phyloP scores from a whole-genome alignment of 2,888 invertebrate species.

The Tricholauxania praeusta region DNA sequence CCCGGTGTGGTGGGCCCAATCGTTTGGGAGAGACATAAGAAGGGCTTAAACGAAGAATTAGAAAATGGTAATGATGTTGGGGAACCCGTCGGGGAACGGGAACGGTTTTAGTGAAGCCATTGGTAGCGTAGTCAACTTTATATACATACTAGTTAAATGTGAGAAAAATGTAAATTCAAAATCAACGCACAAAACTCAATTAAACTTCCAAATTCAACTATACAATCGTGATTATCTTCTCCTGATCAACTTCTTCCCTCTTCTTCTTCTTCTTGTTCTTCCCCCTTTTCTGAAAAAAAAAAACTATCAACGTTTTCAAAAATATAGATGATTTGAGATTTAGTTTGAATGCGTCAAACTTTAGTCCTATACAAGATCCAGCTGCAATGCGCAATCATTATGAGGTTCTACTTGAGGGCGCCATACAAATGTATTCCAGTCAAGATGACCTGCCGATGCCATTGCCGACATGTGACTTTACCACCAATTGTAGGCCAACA shows the following conservation, averaged over 20 bases:
- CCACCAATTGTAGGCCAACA: conserved; percentile 57
- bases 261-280: conserved; percentile 37
- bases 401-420: conserved; percentile 67
- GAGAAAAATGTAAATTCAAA: conserved; percentile 32
- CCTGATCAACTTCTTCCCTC: conserved; percentile 26
- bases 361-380: conserved; percentile 64
- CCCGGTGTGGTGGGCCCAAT: conserved; percentile 87
- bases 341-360: conserved; percentile 20
- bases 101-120: conserved; percentile 54
- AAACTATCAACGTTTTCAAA: conserved; percentile 20
- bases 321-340: conserved; percentile 21
- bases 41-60: conserved; percentile 69
- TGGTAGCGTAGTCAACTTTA: neutral
- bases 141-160: neutral
- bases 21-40: conserved; percentile 85
- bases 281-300: conserved; percentile 24
- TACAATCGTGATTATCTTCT: conserved; percentile 5
- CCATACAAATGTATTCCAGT: conserved; percentile 67
- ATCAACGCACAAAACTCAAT: conserved; percentile 41
- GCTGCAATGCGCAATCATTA: conserved; percentile 65
- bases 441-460: conserved; percentile 65
- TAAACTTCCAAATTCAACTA: conserved; percentile 39
- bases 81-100: conserved; percentile 40
- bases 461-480: conserved; percentile 60
- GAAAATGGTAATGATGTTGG: conserved; percentile 47